A percentile compares a stretch with the other conserved stretches of the same genome.
These are phyloP conservation scores for Antheraea yamamai DNA, from an alignment of 2,888 invertebrate species.

Conservation along the genomic window DNA sequence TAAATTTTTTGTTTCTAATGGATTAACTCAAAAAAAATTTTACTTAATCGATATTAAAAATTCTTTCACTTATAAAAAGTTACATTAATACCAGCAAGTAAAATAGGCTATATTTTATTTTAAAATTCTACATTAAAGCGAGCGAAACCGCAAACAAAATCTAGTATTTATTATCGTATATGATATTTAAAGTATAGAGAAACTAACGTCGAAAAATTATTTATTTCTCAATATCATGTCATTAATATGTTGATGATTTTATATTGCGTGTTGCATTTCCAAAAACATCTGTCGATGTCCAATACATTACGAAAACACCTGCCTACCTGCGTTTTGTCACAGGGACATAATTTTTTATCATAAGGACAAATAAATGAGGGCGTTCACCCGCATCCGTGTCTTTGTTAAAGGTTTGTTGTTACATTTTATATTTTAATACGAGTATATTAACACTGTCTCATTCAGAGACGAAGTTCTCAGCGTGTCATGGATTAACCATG, in stretches of 20 bases:
- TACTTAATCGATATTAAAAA: too few relatives aligned
- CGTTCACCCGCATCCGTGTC: conserved; percentile 25
- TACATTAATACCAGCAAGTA: too few relatives aligned
- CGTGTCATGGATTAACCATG: too few relatives aligned
- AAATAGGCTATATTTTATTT: too few relatives aligned
- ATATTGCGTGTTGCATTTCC: conserved; percentile 6
- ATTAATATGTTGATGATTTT: neutral
- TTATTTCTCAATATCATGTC: neutral
- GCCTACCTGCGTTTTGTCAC: conserved; percentile 47
- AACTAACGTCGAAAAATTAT: neutral
- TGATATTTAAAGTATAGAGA: neutral
- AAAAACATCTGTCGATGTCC: conserved; percentile 20
- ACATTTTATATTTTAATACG: neutral
- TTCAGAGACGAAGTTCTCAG: too few relatives aligned
- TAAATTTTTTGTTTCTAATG: too few relatives aligned
- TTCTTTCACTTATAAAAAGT: too few relatives aligned
- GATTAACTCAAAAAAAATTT: too few relatives aligned
- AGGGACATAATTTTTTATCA: conserved; percentile 18
- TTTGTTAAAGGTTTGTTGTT: conserved; percentile 17
- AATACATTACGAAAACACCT: conserved; percentile 39
- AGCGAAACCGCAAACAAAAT: too few relatives aligned
- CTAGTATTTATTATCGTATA: too few relatives aligned
- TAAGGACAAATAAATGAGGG: conserved; percentile 1
- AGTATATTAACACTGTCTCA: neutral
- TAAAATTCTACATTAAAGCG: too few relatives aligned